Percentiles rank a stretch among this genome's conserved stretches.
These are phyloP conservation scores for Lamprologus tigripictilis DNA, from an alignment of 2,113 vertebrate genomes.

Conservation along the genomic window DNA sequence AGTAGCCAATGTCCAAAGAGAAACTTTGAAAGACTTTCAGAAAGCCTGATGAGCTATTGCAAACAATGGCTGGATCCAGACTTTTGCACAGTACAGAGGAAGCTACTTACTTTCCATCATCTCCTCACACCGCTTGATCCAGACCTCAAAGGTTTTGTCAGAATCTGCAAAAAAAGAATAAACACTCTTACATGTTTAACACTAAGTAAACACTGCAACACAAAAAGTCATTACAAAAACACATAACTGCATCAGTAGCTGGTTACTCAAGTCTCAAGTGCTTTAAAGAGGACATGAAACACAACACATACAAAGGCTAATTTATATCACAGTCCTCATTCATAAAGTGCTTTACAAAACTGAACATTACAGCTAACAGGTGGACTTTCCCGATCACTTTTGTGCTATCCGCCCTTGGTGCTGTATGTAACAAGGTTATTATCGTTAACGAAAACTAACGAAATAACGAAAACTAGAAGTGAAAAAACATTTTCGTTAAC, in stretches of 20 bases:
- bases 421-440: background rate
- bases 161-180: constrained; percentile 62
- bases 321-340: background rate
- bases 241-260: background rate
- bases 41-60: background rate
- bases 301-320: background rate
- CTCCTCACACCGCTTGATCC: constrained; percentile 88
- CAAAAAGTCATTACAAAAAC: background rate
- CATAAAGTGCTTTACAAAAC: background rate
- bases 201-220: background rate
- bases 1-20: background rate
- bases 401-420: background rate
- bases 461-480: no score
- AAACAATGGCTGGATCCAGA: background rate
- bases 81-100: background rate
- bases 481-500: no score
- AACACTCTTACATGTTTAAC: background rate
- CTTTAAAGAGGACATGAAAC: background rate
- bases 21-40: background rate
- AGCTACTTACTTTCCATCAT: constrained; percentile 75
- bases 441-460: no score
- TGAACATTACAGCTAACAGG: background rate
- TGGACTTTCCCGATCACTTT: background rate
- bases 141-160: constrained; percentile 75
- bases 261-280: background rate